Evolutionary conservation across 2,113 vertebrate species (phyloP), one percentile per base, ranked within the genome.

Genomic region (Saguinus midas): DNA sequence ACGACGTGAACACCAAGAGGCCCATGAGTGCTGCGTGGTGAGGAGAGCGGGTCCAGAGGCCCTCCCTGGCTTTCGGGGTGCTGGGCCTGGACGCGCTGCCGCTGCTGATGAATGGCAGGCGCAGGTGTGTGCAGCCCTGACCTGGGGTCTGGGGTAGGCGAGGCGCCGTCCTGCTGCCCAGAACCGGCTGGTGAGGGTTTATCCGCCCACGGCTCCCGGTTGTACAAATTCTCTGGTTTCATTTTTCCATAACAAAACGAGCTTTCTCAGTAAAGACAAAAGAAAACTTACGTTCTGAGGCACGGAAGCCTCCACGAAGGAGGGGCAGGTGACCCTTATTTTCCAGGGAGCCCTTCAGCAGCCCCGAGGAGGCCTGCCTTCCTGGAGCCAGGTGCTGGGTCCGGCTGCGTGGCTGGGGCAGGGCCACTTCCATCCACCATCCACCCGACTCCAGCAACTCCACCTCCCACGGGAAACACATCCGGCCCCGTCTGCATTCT

Each of bases 121-220:
- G 29, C 40, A n/a, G 61, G 12, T 4, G 8, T 16, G 18, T 2
- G 68, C 16, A 7, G 13, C 17, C 29, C 68, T 32, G 25, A 29
- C 0, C 11, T 32, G 55, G 52, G 8, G 18, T 14, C 1, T 21
- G 12, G 3, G 32, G 14, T 35, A 27, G 37, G 35, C 0, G 25
- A 37, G 18, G 4, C 2, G 0, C 64, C 7, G 7, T 8, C n/a
- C 23, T 0, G 0, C 21, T 5, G 23, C 66, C 13, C 27, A 1
- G 3, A 23, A 17, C 5, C 8, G 1, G 3, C 8, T 2, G 40
- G 23, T 0, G 0, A 1, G 0, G 8, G 89, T 45, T 85, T 27
- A 50, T 57, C 76, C 16, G 10, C 73, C 78, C 18, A 50, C 29
- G 0, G 79, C 11, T 61, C 80, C 12, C 0, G 29, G 57, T 9